A percentile compares a stretch with the other conserved stretches of the same genome.
Conservation (phyloP, 2,113 vertebrate species). For the Microcebus tavaratra region DNA sequence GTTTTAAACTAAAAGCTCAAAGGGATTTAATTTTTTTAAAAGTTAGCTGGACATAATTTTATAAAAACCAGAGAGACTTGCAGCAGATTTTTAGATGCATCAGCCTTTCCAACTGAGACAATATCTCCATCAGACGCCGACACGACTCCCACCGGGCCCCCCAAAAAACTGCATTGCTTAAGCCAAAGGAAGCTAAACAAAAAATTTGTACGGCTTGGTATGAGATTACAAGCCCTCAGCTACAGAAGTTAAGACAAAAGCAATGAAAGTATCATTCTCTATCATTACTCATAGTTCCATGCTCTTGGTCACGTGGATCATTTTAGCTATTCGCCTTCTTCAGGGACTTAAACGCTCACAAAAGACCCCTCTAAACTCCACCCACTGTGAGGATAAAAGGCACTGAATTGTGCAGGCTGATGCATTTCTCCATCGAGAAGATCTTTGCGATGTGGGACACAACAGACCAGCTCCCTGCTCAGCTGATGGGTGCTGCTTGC, state of each 20-base stretch:
- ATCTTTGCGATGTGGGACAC: not conserved
- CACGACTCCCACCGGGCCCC: not conserved
- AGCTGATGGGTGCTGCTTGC: not conserved
- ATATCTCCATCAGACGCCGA: not conserved
- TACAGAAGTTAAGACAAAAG: not conserved
- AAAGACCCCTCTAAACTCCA: slow-evolving; percentile 34
- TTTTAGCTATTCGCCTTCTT: slow-evolving; percentile 18
- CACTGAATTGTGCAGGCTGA: not conserved
- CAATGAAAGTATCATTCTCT: not conserved
- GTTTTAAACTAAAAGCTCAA: slow-evolving; percentile 46
- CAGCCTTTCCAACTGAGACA: slow-evolving; percentile 11
- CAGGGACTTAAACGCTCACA: slow-evolving; percentile 5
- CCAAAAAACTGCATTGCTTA: not conserved
- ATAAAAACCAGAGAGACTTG: not conserved
- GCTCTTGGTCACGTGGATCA: not conserved
- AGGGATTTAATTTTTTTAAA: not conserved
- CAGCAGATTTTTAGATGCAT: not conserved
- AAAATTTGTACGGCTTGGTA: not conserved
- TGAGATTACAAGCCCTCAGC: not conserved
- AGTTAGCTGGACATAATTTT: not conserved
- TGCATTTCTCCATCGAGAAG: slow-evolving; percentile 40
- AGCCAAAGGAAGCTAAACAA: slow-evolving; percentile 20
- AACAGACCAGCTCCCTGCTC: not conserved
- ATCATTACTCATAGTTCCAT: not conserved
- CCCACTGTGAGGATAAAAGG: slow-evolving; percentile 14